Percentiles rank a stretch among this genome's conserved stretches.
Evolutionary conservation across 2,797 vertebrate genomes (phyloP).

Genomic region (Decapterus maruadsi): DNA sequence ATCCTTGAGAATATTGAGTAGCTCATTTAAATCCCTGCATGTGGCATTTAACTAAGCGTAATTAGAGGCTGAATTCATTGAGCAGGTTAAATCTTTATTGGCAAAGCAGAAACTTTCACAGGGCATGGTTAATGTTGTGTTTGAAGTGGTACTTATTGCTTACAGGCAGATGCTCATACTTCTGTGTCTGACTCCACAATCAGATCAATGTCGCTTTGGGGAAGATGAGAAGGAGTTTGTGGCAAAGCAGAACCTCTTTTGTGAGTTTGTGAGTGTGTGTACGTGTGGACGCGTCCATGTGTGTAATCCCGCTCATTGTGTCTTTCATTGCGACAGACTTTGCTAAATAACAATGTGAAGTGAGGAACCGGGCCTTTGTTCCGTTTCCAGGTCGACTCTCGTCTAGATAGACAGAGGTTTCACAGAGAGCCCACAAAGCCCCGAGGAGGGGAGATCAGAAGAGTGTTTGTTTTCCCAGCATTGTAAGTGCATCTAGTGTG

Average conservation of each 20-base stretch:
- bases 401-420: constrained; percentile 70
- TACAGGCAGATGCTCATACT: constrained; percentile 55
- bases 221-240: constrained; percentile 61
- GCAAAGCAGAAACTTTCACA: constrained; percentile 76
- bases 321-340: constrained; percentile 39
- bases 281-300: constrained; percentile 13
- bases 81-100: constrained; percentile 80
- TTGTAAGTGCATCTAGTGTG: constrained; percentile 21
- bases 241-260: constrained; percentile 16
- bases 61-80: constrained; percentile 69
- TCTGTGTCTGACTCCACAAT: constrained; percentile 68
- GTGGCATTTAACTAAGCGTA: constrained; percentile 64
- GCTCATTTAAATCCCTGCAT: constrained; percentile 54
- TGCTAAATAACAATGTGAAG: constrained; percentile 55
- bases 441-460: constrained; percentile 63
- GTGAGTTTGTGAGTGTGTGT: constrained; percentile 29
- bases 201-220: constrained; percentile 68
- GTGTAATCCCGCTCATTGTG: constrained; percentile 38
- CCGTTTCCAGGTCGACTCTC: constrained; percentile 69
- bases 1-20: constrained; percentile 48
- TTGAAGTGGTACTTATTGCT: constrained; percentile 60
- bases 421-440: constrained; percentile 63
- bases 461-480: constrained; percentile 71
- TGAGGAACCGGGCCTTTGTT: constrained; percentile 64
- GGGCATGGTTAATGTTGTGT: constrained; percentile 79